phyloP scores from a whole-genome alignment of 2,797 vertebrate species.

The Dendrocincla fuliginosa region DNA sequence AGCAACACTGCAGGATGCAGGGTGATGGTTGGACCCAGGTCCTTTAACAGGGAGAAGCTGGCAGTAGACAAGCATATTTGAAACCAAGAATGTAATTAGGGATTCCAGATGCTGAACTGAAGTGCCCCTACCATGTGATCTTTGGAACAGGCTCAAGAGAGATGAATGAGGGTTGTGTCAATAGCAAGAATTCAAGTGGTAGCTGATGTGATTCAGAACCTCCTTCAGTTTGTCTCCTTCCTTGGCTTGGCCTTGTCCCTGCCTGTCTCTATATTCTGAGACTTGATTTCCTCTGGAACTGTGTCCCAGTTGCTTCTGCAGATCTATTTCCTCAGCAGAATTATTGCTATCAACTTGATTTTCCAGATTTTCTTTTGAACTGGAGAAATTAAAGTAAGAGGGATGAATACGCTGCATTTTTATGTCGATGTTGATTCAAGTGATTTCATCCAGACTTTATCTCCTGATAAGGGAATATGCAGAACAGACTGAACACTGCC shows the following conservation, averaged over 20 bases:
- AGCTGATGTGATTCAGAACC: slow-evolving; percentile 22
- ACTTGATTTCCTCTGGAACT: background rate
- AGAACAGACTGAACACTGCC: background rate
- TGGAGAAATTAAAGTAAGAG: background rate
- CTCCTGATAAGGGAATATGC: background rate
- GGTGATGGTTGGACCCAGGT: background rate
- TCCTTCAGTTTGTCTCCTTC: background rate
- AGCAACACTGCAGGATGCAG: background rate
- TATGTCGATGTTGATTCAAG: background rate
- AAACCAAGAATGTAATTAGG: slow-evolving; percentile 37
- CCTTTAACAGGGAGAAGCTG: slow-evolving; percentile 25
- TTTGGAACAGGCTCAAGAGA: slow-evolving; percentile 39
- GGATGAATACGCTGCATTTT: background rate
- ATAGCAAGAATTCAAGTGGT: slow-evolving; percentile 33
- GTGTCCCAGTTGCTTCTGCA: background rate
- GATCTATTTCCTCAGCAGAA: background rate
- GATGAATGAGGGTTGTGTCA: slow-evolving; percentile 45
- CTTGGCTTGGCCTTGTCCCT: background rate
- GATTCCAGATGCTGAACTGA: slow-evolving; percentile 53
- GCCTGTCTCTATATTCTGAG: background rate
- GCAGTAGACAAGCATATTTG: slow-evolving; percentile 11
- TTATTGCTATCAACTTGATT: background rate
- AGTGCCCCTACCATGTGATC: slow-evolving; percentile 42
- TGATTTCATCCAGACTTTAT: background rate
- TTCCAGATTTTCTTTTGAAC: slow-evolving; percentile 12